phyloP scores from a whole-genome alignment of 2,113 vertebrate species.

The Tricholaema leucomelas region DNA sequence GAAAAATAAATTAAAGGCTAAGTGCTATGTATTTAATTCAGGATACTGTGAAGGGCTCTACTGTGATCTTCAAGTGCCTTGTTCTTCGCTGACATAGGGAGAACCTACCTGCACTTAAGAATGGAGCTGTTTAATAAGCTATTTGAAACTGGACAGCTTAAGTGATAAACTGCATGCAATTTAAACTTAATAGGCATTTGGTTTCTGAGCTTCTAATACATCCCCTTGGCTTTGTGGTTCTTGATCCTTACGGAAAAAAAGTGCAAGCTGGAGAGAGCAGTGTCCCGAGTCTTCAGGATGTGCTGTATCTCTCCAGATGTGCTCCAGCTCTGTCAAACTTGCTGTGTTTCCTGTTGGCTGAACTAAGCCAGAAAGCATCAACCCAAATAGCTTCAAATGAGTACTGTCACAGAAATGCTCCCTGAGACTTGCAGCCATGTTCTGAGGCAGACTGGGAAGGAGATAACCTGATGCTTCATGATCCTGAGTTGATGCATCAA shows the following conservation, averaged over 20 bases:
- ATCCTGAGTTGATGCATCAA: neutral
- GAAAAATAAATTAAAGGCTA: neutral
- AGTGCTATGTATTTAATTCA: neutral
- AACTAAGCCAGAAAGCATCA: neutral
- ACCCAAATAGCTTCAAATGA: neutral
- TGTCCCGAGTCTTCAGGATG: constrained; percentile 10
- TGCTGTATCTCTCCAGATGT: constrained; percentile 7
- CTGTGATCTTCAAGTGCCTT: neutral
- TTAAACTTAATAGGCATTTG: neutral
- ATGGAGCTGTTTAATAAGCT: neutral
- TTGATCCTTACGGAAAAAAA: constrained; percentile 35
- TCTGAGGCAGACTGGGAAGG: neutral
- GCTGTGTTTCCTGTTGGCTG: constrained; percentile 51
- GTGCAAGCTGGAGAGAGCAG: constrained; percentile 49
- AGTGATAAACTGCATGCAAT: constrained; percentile 41
- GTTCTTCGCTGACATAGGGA: constrained; percentile 9
- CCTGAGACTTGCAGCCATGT: neutral
- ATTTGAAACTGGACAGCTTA: constrained; percentile 44
- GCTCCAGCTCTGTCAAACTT: constrained; percentile 44
- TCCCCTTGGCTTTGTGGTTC: constrained; percentile 4
- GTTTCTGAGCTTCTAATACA: constrained; percentile 51
- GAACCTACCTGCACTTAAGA: neutral
- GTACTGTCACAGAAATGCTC: neutral
- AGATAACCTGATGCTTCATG: neutral
- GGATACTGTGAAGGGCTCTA: neutral